Evolutionary conservation across 2,888 invertebrate genomes (phyloP).

Genomic region (Argynnis bischoffii): DNA sequence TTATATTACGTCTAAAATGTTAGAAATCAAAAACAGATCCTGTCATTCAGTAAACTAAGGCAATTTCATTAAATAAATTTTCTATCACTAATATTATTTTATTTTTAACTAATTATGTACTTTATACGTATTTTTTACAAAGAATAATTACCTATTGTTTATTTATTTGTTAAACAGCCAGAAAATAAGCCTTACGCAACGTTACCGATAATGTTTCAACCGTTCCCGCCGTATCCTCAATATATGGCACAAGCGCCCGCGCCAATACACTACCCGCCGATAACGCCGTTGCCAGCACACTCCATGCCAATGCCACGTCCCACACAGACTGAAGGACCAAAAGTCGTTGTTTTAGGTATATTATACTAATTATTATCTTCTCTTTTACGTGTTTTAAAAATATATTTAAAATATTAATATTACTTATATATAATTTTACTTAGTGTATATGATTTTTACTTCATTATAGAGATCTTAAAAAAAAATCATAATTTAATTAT

Average conservation of each 20-base stretch:
- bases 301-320: constrained; percentile 55
- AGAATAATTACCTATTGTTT: too few species aligned
- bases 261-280: constrained; percentile 72
- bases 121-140: too few species aligned
- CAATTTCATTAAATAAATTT: too few species aligned
- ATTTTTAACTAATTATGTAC: too few species aligned
- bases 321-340: constrained; percentile 72
- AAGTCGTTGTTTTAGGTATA: constrained; percentile 82
- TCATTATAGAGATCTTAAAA: too few species aligned
- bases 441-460: too few species aligned
- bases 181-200: constrained; percentile 73
- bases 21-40: too few species aligned
- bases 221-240: constrained; percentile 69
- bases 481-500: too few species aligned
- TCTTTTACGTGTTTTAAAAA: too few species aligned
- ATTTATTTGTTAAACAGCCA: constrained; percentile 59
- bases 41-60: too few species aligned
- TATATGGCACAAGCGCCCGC: constrained; percentile 63
- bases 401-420: background rate
- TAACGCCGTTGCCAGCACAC: constrained; percentile 62
- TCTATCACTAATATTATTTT: background rate
- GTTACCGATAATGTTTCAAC: constrained; percentile 74
- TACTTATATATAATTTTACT: too few species aligned
- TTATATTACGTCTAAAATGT: too few species aligned
- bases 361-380: background rate